Evolutionary conservation across 2,113 vertebrate species (phyloP).

Genomic region (Spea multiplicata): DNA sequence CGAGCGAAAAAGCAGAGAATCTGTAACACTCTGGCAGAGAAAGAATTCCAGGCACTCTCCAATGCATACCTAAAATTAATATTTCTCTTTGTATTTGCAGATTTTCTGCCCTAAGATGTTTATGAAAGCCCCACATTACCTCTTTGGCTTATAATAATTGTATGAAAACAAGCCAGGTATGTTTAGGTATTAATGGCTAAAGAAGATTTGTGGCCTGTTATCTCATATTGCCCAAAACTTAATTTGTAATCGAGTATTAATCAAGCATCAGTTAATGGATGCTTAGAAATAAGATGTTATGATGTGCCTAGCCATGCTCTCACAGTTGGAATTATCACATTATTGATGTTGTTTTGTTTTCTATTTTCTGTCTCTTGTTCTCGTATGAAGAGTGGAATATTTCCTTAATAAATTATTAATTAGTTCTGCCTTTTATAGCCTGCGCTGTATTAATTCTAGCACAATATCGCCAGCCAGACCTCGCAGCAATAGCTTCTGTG

Average conservation of each 20-base stretch:
- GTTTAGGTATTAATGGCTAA: conserved; percentile 11
- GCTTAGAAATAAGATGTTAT: conserved; percentile 72
- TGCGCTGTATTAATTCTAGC: conserved; percentile 59
- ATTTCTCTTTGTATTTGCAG: neutral
- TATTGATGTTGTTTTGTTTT: conserved; percentile 59
- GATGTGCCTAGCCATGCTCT: conserved; percentile 65
- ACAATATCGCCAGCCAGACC: conserved; percentile 58
- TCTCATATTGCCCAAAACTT: conserved; percentile 26
- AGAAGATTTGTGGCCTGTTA: conserved; percentile 24
- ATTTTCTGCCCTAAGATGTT: neutral
- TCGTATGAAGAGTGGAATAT: conserved; percentile 51
- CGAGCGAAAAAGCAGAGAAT: no score
- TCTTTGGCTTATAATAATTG: neutral
- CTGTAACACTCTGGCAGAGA: no score
- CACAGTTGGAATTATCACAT: conserved; percentile 66
- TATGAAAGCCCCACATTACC: neutral
- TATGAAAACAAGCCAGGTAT: conserved; percentile 7
- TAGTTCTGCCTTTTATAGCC: conserved; percentile 63
- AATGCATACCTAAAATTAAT: neutral
- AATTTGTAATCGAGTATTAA: conserved; percentile 73
- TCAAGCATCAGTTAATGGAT: conserved; percentile 75
- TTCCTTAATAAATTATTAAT: conserved; percentile 64
- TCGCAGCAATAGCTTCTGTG: conserved; percentile 56
- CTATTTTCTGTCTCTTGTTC: conserved; percentile 46
- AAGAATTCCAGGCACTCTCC: no score